phyloP scores from a whole-genome alignment of 2,113 vertebrate species.

The Leptodactylus fuscus region DNA sequence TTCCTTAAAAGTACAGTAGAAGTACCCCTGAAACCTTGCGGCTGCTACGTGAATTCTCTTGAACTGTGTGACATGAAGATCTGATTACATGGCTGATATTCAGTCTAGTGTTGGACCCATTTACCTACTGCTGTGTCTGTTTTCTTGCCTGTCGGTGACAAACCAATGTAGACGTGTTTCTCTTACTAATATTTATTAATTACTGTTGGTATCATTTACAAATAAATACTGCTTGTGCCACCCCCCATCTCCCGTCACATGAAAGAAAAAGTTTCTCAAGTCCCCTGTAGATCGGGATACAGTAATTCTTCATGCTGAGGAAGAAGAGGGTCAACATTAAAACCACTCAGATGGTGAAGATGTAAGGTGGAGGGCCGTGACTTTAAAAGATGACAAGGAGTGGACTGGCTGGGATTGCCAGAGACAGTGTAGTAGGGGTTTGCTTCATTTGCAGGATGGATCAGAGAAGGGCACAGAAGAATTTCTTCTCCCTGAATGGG shows the following conservation, averaged over 20 bases:
- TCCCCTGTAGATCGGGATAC: constrained; percentile 10
- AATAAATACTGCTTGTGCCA: constrained; percentile 53
- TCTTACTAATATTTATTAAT: constrained; percentile 48
- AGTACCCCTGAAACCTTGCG: not conserved
- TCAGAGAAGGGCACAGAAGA: constrained; percentile 92
- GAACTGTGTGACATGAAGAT: too few relatives aligned
- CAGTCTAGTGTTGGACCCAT: not conserved
- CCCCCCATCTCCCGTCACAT: not conserved
- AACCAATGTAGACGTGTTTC: not conserved
- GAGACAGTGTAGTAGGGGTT: constrained; percentile 44
- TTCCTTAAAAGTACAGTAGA: not conserved
- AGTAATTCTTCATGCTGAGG: not conserved
- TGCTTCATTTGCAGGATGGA: constrained; percentile 42
- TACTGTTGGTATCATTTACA: constrained; percentile 46
- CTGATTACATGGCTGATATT: not conserved
- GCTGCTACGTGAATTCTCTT: not conserved
- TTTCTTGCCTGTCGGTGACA: not conserved
- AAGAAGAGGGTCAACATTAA: not conserved
- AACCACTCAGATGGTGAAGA: not conserved
- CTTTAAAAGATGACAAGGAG: constrained; percentile 21
- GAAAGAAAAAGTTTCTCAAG: not conserved
- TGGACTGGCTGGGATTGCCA: not conserved
- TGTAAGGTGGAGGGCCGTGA: not conserved
- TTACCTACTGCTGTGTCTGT: too few relatives aligned
- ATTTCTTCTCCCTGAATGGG: constrained; percentile 93